phyloP scores from a whole-genome alignment of 2,113 vertebrate genomes.

The Grammomys surdaster region DNA sequence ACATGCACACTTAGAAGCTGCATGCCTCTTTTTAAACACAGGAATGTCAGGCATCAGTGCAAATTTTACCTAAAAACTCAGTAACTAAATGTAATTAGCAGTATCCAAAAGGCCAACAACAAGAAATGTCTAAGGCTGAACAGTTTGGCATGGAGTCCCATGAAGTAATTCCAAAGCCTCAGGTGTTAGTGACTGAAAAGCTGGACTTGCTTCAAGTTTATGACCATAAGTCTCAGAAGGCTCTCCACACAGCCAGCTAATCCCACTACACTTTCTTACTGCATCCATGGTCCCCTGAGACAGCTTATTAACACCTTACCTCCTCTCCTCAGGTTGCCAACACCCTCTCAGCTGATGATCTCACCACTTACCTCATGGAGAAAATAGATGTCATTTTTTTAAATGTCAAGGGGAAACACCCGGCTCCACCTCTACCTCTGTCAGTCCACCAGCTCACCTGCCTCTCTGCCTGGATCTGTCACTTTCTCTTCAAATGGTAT shows the following conservation, averaged over 20 bases:
- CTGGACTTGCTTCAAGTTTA: slow-evolving; percentile 68
- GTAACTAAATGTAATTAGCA: slow-evolving; percentile 51
- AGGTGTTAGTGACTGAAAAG: slow-evolving; percentile 68
- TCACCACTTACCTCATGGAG: not conserved
- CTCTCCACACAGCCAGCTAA: slow-evolving; percentile 59
- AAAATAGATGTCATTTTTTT: slow-evolving; percentile 16
- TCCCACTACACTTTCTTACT: slow-evolving; percentile 32
- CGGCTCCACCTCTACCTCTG: not conserved
- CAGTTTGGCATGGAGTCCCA: slow-evolving; percentile 8
- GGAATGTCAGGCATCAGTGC: slow-evolving; percentile 30
- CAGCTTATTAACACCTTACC: slow-evolving; percentile 51
- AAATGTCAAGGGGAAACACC: not conserved
- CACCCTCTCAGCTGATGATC: slow-evolving; percentile 39
- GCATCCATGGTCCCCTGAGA: not conserved
- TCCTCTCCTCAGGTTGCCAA: slow-evolving; percentile 46
- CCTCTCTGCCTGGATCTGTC: not conserved
- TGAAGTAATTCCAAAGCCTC: slow-evolving; percentile 59
- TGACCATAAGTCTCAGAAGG: slow-evolving; percentile 65
- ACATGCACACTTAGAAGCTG: not conserved
- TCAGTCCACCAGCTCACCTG: not conserved
- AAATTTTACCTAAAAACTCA: slow-evolving; percentile 42
- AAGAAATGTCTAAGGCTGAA: slow-evolving; percentile 46
- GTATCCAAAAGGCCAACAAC: slow-evolving; percentile 59
- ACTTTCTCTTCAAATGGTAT: not conserved
- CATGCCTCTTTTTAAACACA: not conserved